Conservation (phyloP, 2,888 invertebrate species). For the Laothoe populi region DNA sequence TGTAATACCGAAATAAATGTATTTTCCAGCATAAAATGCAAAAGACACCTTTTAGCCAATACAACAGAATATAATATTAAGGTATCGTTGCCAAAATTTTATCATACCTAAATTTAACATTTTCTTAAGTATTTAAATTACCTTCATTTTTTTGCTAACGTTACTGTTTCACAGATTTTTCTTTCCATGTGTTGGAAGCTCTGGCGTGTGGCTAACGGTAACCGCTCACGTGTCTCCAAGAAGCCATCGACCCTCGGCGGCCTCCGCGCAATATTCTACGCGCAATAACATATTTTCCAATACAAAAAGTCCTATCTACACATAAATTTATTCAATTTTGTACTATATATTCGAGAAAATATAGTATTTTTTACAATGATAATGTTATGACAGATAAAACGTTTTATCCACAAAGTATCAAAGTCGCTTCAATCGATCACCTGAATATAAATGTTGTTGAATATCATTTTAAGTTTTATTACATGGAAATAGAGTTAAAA, state of each 20-base stretch:
- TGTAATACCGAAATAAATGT: too few species aligned
- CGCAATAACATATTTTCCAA: constrained; percentile 57
- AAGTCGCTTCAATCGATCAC: constrained; percentile 58
- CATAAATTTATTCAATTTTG: constrained; percentile 28
- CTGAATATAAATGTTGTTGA: constrained; percentile 48
- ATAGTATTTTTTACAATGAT: constrained; percentile 12
- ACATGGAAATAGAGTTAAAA: constrained; percentile 39
- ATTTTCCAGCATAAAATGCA: too few species aligned
- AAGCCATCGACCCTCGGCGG: constrained; percentile 82
- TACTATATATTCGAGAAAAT: constrained; percentile 30
- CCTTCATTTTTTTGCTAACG: constrained; percentile 8
- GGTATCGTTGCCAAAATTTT: too few species aligned
- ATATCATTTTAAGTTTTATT: constrained; percentile 50
- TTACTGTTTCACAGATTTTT: constrained; percentile 67
- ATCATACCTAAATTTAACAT: too few species aligned
- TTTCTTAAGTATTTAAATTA: not conserved
- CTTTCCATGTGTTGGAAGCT: constrained; percentile 72
- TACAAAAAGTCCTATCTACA: constrained; percentile 45
- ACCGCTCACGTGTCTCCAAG: constrained; percentile 77
- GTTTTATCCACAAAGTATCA: constrained; percentile 35
- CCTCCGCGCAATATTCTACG: constrained; percentile 81
- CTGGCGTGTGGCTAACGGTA: constrained; percentile 78
- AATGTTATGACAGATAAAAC: not conserved
- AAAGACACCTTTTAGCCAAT: too few species aligned
- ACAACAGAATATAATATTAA: too few species aligned